Conservation (phyloP, 2,888 invertebrate species). For the Archips crataeganus region DNA sequence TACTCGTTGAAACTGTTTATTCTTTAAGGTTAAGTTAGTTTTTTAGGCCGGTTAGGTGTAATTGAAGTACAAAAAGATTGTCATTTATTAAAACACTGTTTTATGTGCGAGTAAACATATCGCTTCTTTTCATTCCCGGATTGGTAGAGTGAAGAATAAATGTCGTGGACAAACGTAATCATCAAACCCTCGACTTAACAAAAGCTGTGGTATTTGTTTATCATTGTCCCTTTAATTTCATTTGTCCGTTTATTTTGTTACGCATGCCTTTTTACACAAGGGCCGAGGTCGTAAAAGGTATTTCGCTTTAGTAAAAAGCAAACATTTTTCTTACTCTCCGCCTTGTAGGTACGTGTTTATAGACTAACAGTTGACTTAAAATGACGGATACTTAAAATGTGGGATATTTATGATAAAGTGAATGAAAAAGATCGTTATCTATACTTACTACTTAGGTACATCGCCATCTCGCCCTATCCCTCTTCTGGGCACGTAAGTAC, state of each 20-base stretch:
- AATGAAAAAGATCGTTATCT: too few species aligned
- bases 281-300: constrained; percentile 1
- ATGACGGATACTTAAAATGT: neutral
- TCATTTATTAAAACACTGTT: neutral
- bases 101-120: neutral
- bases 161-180: constrained; percentile 6
- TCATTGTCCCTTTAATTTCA: constrained; percentile 27
- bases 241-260: constrained; percentile 17
- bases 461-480: too few species aligned
- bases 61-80: too few species aligned
- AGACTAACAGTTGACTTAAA: neutral
- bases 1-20: too few species aligned
- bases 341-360: neutral
- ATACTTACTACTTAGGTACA: too few species aligned
- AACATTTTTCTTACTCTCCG: constrained; percentile 1
- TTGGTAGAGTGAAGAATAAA: neutral
- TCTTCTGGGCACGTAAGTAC: too few species aligned
- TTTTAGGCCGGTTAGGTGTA: too few species aligned
- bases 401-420: too few species aligned
- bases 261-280: constrained; percentile 14
- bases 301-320: neutral
- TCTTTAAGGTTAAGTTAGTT: too few species aligned
- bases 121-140: neutral
- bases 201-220: constrained; percentile 16
- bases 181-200: constrained; percentile 11